Conservation (phyloP, 2,113 vertebrate species). For the Macrotus californicus region DNA sequence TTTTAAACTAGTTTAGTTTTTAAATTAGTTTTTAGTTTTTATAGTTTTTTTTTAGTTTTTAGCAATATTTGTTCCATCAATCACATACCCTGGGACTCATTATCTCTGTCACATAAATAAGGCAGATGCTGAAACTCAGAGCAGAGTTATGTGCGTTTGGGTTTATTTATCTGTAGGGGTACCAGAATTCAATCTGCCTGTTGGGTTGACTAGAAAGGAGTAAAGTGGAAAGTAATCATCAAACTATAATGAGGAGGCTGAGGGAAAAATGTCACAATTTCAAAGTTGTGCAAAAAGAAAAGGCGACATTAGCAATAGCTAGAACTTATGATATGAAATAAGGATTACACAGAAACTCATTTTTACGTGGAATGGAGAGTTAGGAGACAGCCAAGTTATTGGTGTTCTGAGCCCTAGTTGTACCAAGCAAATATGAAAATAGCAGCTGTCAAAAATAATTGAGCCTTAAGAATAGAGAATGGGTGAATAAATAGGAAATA, state of each 20-base stretch:
- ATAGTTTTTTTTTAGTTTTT: too few relatives aligned
- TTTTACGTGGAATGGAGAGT: not conserved
- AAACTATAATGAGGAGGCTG: not conserved
- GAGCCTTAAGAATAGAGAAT: not conserved
- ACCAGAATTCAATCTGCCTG: slow-evolving; percentile 16
- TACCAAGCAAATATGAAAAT: slow-evolving; percentile 28
- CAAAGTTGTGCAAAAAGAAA: not conserved
- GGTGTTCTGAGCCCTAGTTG: not conserved
- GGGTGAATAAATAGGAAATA: slow-evolving; percentile 5
- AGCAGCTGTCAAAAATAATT: slow-evolving; percentile 47
- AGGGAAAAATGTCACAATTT: not conserved
- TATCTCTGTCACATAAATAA: slow-evolving; percentile 61
- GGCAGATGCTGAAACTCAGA: slow-evolving; percentile 6
- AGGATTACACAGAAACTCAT: not conserved
- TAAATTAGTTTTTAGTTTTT: too few relatives aligned
- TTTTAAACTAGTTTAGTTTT: too few relatives aligned
- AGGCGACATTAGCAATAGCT: not conserved
- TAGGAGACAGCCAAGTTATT: not conserved
- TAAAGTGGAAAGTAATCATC: not conserved
- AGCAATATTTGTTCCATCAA: slow-evolving; percentile 54
- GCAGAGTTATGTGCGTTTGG: slow-evolving; percentile 43
- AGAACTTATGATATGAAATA: not conserved
- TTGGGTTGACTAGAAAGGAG: slow-evolving; percentile 8
- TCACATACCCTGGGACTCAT: slow-evolving; percentile 40
- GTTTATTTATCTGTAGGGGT: slow-evolving; percentile 42